A percentile compares a stretch with the other conserved stretches of the same genome.
These are phyloP conservation scores for Parus major DNA, from an alignment of 2,113 vertebrate species.

Conservation along the genomic window DNA sequence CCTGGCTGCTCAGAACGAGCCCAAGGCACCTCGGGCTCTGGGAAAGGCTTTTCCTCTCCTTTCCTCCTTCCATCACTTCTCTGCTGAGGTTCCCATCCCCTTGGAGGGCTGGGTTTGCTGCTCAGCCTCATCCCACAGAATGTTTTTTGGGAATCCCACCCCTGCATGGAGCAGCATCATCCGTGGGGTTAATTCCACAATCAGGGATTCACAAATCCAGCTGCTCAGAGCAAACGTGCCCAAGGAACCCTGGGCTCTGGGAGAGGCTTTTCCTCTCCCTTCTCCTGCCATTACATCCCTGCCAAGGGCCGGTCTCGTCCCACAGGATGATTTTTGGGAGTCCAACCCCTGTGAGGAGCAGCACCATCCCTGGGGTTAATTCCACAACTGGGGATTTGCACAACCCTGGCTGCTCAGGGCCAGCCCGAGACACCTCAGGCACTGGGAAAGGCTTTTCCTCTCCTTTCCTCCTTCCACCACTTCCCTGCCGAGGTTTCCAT, in stretches of 20 bases:
- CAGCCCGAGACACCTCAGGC: not conserved
- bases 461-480: not conserved
- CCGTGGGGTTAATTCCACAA: not conserved
- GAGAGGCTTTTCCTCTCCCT: not conserved
- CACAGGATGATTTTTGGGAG: not conserved
- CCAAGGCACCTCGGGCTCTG: not conserved
- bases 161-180: not conserved
- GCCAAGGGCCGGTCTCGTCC: not conserved
- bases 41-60: not conserved
- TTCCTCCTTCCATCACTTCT: not conserved
- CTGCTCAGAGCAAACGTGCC: not conserved
- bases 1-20: not conserved
- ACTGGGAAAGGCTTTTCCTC: not conserved
- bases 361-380: not conserved
- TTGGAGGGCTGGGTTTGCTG: too few relatives aligned
- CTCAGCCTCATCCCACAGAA: too few relatives aligned
- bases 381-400: too few relatives aligned
- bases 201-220: not conserved
- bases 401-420: not conserved
- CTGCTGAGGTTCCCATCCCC: too few relatives aligned
- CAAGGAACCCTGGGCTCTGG: not conserved
- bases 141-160: too few relatives aligned
- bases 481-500: not conserved
- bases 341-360: not conserved
- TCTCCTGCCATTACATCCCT: too few relatives aligned